Conservation (phyloP, 2,113 vertebrate genomes). For the Candoia aspera region DNA sequence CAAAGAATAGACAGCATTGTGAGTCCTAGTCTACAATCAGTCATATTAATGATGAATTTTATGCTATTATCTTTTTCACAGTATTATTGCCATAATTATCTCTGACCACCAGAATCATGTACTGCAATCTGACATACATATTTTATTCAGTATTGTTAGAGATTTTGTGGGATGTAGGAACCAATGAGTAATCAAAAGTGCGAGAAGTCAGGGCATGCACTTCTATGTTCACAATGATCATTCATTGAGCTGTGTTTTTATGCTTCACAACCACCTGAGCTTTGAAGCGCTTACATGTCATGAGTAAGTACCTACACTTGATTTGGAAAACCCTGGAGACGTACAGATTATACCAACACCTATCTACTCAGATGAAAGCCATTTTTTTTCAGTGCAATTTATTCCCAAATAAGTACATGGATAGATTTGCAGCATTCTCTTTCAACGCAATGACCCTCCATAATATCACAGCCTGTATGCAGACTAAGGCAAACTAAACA, state of each 20-base stretch:
- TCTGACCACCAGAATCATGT: neutral
- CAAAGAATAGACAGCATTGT: neutral
- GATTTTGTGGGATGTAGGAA: neutral
- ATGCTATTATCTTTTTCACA: neutral
- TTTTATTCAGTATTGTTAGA: neutral
- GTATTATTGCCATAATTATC: neutral
- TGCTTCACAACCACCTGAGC: neutral
- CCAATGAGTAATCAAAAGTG: neutral
- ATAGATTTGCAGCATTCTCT: neutral
- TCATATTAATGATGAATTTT: neutral
- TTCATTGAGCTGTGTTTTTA: neutral
- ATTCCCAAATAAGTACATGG: neutral
- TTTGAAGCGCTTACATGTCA: neutral
- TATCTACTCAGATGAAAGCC: neutral
- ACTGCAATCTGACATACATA: neutral
- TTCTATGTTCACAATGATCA: neutral
- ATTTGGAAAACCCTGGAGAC: neutral
- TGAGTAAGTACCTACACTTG: neutral
- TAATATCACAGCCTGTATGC: neutral
- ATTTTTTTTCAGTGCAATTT: neutral
- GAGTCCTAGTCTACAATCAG: neutral
- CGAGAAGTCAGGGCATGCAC: neutral
- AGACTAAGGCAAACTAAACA: neutral
- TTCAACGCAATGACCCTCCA: neutral
- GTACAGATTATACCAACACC: neutral